A percentile compares a stretch with the other conserved stretches of the same genome.
Evolutionary conservation across 2,888 invertebrate genomes (phyloP).

Genomic region (Anodontia alba): DNA sequence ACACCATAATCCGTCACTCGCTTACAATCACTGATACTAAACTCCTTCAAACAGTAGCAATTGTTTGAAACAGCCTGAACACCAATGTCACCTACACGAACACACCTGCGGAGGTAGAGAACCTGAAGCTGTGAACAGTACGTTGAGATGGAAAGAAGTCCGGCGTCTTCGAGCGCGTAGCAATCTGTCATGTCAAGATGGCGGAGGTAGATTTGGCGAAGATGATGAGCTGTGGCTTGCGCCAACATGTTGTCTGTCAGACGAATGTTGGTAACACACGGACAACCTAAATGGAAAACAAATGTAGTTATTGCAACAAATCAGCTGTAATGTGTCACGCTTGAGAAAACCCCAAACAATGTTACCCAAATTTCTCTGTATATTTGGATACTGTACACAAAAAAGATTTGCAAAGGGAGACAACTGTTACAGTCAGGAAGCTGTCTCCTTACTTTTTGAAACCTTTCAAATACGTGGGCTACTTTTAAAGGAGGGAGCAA

Average conservation of each 20-base stretch:
- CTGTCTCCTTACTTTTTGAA: too few species aligned
- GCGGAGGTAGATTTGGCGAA: conserved; percentile 89
- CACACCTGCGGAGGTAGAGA: conserved; percentile 94
- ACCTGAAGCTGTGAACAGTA: conserved; percentile 95
- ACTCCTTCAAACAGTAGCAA: conserved; percentile 92
- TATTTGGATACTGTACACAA: too few species aligned
- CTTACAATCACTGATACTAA: conserved; percentile 94
- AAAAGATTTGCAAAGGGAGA: too few species aligned
- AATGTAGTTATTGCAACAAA: background rate
- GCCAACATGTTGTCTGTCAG: conserved; percentile 82
- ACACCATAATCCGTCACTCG: conserved; percentile 95
- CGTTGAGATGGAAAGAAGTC: conserved; percentile 92
- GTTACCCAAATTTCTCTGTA: too few species aligned
- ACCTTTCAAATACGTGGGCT: too few species aligned
- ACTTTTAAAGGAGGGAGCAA: too few species aligned
- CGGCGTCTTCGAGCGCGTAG: conserved; percentile 92
- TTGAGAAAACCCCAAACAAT: background rate
- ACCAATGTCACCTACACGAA: conserved; percentile 95
- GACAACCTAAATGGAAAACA: conserved; percentile 87
- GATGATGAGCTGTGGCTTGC: conserved; percentile 80
- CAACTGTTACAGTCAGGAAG: too few species aligned
- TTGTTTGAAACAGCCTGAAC: conserved; percentile 96
- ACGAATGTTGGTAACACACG: conserved; percentile 91
- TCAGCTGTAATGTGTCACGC: too few species aligned
- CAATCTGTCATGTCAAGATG: conserved; percentile 97